These are phyloP conservation scores for Eucidaris tribuloides DNA, from an alignment of 35 echinoderm and acorn worm genomes.

Conservation along the genomic window DNA sequence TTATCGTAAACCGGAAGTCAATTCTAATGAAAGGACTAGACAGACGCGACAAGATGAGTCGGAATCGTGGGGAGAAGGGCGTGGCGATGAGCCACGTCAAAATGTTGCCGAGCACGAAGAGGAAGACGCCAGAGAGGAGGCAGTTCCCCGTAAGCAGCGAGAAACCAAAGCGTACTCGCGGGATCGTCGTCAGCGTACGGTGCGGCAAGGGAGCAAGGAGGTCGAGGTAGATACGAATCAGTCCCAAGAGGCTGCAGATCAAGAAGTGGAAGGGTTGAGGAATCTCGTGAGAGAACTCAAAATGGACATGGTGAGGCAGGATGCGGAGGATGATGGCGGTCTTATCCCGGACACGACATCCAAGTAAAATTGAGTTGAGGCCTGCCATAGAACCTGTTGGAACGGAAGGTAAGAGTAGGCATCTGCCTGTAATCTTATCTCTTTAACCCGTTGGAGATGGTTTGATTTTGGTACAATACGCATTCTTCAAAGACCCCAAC, in stretches of 20 bases:
- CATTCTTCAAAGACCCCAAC: background rate
- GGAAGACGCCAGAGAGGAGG: background rate
- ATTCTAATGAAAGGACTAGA: no score
- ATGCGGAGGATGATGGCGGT: background rate
- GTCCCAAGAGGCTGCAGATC: background rate
- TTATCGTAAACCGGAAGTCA: background rate
- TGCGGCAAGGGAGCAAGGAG: background rate
- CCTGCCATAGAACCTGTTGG: slow-evolving; percentile 19
- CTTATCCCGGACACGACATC: background rate
- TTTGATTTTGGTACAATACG: background rate
- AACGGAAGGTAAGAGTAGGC: slow-evolving; percentile 1
- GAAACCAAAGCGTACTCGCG: slow-evolving; percentile 13
- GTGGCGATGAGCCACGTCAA: background rate
- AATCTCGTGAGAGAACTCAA: slow-evolving; percentile 8
- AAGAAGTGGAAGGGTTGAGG: slow-evolving; percentile 6
- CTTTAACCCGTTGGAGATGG: background rate
- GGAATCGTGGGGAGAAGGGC: background rate
- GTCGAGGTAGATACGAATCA: background rate
- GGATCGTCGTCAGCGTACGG: background rate
- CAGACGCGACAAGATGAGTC: no score
- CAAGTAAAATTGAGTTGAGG: background rate
- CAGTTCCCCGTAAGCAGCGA: background rate
- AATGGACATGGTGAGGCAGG: background rate
- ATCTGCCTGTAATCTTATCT: no score
- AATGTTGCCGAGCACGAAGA: background rate